Conservation (phyloP, 2,113 vertebrate species). For the Lethenteron reissneri region DNA sequence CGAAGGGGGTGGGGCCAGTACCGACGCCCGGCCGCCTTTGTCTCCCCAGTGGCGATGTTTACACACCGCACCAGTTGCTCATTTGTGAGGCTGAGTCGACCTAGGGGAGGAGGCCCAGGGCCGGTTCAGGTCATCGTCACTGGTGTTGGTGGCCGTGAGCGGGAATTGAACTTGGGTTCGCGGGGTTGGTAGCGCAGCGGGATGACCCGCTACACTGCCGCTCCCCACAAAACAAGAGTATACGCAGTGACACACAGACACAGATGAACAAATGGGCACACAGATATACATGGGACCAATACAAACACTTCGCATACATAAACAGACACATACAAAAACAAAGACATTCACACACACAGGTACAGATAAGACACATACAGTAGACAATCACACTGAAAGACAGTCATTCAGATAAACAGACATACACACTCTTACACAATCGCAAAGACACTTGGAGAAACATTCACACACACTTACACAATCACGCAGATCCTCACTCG, state of each 20-base stretch:
- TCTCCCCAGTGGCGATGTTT: no score
- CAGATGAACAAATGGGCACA: neutral
- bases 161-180: no score
- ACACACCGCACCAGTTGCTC: no score
- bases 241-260: neutral
- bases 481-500: neutral
- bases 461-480: neutral
- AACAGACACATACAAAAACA: neutral
- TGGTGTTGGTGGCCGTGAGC: no score
- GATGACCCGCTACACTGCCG: no score
- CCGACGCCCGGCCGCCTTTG: no score
- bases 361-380: neutral
- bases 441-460: neutral
- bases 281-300: neutral
- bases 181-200: no score
- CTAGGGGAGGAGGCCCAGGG: no score
- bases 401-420: neutral
- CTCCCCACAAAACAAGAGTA: neutral
- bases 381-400: neutral
- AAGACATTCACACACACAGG: neutral
- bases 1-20: no score
- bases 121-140: no score
- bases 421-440: neutral
- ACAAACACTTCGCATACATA: neutral
- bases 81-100: no score